Base-by-base conservation (phyloP, 2,797 vertebrate species). In the Iguana delicatissima region DNA sequence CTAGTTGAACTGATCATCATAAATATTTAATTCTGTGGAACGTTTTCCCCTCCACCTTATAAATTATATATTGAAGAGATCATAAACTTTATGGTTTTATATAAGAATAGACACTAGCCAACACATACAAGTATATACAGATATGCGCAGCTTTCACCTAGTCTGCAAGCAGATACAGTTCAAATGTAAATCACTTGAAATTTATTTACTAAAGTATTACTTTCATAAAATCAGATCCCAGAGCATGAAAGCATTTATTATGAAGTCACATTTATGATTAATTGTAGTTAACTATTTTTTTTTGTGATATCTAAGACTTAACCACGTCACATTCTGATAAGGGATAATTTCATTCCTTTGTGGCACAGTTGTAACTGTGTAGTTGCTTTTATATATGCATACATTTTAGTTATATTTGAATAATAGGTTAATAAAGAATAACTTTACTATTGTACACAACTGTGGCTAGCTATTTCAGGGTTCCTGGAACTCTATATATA, bases 21-120 rank as follows among this genome's bases (percentile, higher is more conserved):
- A 50, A 88, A 91, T 80, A 91, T 86, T 57, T 84, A 92, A 83
- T 90, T 86, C 84, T 79, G 7, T 0, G 4, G 32, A 85, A 46
- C 12, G 46, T 84, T 20, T 0, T 80, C 87, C 8, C 38, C 12
- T 72, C n/a, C 26, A 55, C 8, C 22, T 89, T 81, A 38, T n/a
- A 9, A 69, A 0, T 62, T 85, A 92, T 90, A 86, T 3, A 10
- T 64, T 18, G 20, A 84, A 35, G 0, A 74, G 73, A 0, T 6
- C 86, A 76, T 52, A 55, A 42, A 76, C 69, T 4, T 91, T 89
- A 12, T 10, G 26, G 24, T 16, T 1, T 84, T 38, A 6, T 79
- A 77, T 57, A 55, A 32, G n/a, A 55, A 85, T 29, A 69, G 29
- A 79, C 80, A 85, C 6, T 55, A 38, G 1, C 46, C 69, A 55